Conservation (phyloP, 2,113 vertebrate species). For the Clarias gariepinus region DNA sequence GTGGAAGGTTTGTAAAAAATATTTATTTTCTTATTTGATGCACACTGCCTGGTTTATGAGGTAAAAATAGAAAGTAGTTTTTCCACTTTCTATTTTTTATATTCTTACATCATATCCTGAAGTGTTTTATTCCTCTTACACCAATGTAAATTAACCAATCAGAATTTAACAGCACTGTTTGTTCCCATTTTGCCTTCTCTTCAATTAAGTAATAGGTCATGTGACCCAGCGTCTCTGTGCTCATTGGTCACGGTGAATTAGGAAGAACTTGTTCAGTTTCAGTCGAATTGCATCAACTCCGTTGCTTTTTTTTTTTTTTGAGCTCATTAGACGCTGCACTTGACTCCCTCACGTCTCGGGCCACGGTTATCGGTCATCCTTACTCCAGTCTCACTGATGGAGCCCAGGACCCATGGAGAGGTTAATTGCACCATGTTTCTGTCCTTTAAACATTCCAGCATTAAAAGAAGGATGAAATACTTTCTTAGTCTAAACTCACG, state of each 20-base stretch:
- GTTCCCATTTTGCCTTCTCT: not conserved
- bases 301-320: not conserved
- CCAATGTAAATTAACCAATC: not conserved
- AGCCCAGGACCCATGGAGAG: constrained; percentile 53
- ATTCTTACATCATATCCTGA: not conserved
- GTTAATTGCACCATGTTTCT: constrained; percentile 73
- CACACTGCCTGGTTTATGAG: too few species aligned
- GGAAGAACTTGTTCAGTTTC: not conserved
- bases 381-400: constrained; percentile 43
- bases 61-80: too few species aligned
- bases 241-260: not conserved
- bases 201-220: not conserved
- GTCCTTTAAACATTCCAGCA: constrained; percentile 78
- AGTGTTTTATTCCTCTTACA: not conserved
- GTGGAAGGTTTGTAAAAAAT: too few species aligned
- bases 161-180: not conserved
- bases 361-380: constrained; percentile 10
- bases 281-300: too few species aligned
- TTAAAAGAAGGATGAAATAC: constrained; percentile 84
- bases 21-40: too few species aligned
- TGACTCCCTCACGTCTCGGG: constrained; percentile 40
- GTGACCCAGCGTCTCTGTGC: not conserved
- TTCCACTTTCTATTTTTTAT: too few species aligned
- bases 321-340: constrained; percentile 52
- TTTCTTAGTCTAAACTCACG: constrained; percentile 82